These are phyloP conservation scores for Diacarnus erythraeanus DNA, from an alignment of 37 sponge, comb jelly and placozoan genomes.

Conservation along the genomic window DNA sequence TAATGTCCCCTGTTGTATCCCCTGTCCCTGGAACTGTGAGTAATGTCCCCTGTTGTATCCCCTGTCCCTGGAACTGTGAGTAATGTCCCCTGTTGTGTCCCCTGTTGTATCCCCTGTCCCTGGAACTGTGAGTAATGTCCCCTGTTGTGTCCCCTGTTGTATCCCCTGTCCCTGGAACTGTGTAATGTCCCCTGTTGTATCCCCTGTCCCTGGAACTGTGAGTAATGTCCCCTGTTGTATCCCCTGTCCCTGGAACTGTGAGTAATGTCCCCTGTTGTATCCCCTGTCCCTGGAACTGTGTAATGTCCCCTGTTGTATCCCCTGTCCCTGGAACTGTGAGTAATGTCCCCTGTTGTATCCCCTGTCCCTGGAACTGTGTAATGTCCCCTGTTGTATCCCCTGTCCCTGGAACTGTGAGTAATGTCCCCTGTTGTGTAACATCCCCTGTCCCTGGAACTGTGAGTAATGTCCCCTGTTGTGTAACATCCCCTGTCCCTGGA, in stretches of 20 bases:
- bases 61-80: slow-evolving; percentile 74
- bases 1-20: slow-evolving; percentile 36
- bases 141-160: too few species aligned
- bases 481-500: slow-evolving; percentile 66
- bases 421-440: slow-evolving; percentile 7
- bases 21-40: slow-evolving; percentile 74
- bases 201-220: slow-evolving; percentile 73
- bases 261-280: slow-evolving; percentile 27
- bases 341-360: slow-evolving; percentile 22
- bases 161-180: slow-evolving; percentile 69
- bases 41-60: slow-evolving; percentile 22
- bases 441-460: slow-evolving; percentile 74
- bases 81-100: too few species aligned
- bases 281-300: slow-evolving; percentile 73
- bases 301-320: slow-evolving; percentile 36
- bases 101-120: slow-evolving; percentile 47
- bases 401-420: slow-evolving; percentile 74
- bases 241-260: slow-evolving; percentile 73
- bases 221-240: slow-evolving; percentile 27
- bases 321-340: slow-evolving; percentile 74
- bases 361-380: slow-evolving; percentile 73
- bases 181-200: slow-evolving; percentile 38
- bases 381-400: slow-evolving; percentile 31
- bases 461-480: slow-evolving; percentile 14
- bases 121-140: slow-evolving; percentile 72